phyloP scores from a whole-genome alignment of 2,888 invertebrate species.

The Drosophila cracens region DNA sequence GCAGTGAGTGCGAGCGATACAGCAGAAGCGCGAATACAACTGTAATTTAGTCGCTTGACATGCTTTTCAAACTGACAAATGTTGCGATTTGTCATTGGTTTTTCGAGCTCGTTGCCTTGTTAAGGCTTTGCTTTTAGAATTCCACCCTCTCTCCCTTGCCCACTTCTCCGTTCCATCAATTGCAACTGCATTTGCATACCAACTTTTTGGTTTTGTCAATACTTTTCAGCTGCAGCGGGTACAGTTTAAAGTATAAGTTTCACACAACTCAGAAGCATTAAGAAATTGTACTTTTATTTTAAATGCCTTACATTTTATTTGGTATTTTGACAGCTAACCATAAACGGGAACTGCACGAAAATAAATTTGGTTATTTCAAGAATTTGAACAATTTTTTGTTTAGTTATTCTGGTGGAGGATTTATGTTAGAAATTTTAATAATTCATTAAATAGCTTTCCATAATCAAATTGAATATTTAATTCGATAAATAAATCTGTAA shows the following conservation, averaged over 20 bases:
- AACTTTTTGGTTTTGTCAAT: slow-evolving; percentile 1
- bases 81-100: slow-evolving; percentile 56
- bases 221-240: slow-evolving; percentile 4
- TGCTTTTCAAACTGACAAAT: slow-evolving; percentile 72
- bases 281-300: not conserved
- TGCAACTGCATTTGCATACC: slow-evolving; percentile 47
- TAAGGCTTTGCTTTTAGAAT: slow-evolving; percentile 42
- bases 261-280: not conserved
- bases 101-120: slow-evolving; percentile 38
- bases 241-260: slow-evolving; percentile 3
- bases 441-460: not conserved
- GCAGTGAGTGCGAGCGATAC: not conserved
- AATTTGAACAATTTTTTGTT: not conserved
- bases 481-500: not conserved
- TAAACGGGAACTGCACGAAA: not conserved
- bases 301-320: not conserved
- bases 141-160: not conserved
- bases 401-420: not conserved
- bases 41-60: slow-evolving; percentile 77
- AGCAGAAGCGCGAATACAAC: slow-evolving; percentile 43
- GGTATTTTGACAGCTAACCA: too few species aligned
- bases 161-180: not conserved
- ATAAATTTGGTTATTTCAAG: not conserved
- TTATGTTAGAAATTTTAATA: not conserved
- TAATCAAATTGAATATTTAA: not conserved